These are phyloP conservation scores for Paradisaea rubra DNA, from an alignment of 2,113 vertebrate species.

Conservation along the genomic window DNA sequence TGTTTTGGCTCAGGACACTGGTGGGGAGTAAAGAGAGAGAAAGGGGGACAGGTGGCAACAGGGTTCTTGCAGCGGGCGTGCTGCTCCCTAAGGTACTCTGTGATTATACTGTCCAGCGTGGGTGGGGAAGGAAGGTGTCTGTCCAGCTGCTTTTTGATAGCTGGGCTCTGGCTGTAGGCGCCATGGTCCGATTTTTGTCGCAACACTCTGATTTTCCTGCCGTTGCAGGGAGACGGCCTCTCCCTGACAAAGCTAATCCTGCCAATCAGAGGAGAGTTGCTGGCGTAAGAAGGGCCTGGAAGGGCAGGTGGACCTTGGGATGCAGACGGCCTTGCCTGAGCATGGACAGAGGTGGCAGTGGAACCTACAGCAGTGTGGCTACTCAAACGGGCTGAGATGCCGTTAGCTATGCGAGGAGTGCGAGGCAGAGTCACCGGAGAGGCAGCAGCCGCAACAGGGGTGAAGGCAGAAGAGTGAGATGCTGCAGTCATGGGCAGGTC, in stretches of 20 bases:
- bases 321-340: conserved; percentile 76
- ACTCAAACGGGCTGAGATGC: conserved; percentile 81
- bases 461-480: conserved; percentile 82
- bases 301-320: conserved; percentile 74
- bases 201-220: conserved; percentile 87
- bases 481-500: conserved; percentile 92
- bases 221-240: conserved; percentile 79
- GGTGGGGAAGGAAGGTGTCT: conserved; percentile 95
- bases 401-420: conserved; percentile 88
- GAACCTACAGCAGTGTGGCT: conserved; percentile 74
- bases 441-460: conserved; percentile 76
- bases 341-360: conserved; percentile 71
- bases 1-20: conserved; percentile 99
- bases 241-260: conserved; percentile 95
- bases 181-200: conserved; percentile 97
- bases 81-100: conserved; percentile 96
- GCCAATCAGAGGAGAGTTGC: conserved; percentile 85
- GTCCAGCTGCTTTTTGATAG: conserved; percentile 97
- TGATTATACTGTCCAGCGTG: conserved; percentile 96
- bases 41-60: conserved; percentile 97
- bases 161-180: conserved; percentile 96
- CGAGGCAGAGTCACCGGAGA: conserved; percentile 84
- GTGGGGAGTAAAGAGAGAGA: conserved; percentile 97
- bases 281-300: conserved; percentile 76
- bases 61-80: conserved; percentile 99